A percentile compares a stretch with the other conserved stretches of the same genome.
These are phyloP conservation scores for Plumapathes pennacea DNA, from an alignment of 92 coral and sea anemone genomes.

Conservation along the genomic window DNA sequence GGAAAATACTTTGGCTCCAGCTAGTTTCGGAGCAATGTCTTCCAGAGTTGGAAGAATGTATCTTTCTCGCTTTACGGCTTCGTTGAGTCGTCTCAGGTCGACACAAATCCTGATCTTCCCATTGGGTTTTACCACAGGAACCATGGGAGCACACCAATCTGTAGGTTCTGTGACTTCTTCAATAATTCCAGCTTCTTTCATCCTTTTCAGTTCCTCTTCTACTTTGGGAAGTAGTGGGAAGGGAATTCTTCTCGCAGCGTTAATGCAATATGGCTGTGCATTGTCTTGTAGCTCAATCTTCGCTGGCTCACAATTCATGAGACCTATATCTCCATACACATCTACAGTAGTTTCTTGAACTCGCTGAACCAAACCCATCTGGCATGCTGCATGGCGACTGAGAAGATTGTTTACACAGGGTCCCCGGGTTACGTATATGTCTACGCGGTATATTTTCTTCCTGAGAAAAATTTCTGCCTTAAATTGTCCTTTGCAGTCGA, in stretches of 20 bases:
- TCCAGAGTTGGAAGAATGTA: conserved; percentile 49
- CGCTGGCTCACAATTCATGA: conserved; percentile 24
- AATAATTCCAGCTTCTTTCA: conserved; percentile 48
- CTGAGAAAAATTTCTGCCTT: conserved; percentile 2
- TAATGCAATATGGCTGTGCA: conserved; percentile 40
- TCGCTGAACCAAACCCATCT: conserved; percentile 22
- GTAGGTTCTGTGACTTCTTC: conserved; percentile 49
- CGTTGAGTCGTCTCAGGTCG: conserved; percentile 32
- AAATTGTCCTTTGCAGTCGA: conserved; percentile 13
- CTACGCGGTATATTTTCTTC: background rate
- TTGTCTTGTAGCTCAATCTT: conserved; percentile 33
- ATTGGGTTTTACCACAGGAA: conserved; percentile 28
- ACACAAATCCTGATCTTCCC: conserved; percentile 45
- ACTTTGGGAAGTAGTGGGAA: conserved; percentile 43
- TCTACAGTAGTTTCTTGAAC: background rate
- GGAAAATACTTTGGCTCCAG: conserved; percentile 36
- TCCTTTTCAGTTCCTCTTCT: conserved; percentile 29
- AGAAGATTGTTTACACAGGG: conserved; percentile 21
- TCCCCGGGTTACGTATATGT: conserved; percentile 11
- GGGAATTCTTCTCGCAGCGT: conserved; percentile 27
- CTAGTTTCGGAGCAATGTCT: conserved; percentile 22
- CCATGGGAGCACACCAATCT: conserved; percentile 66
- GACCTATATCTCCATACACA: conserved; percentile 22
- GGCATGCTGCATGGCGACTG: conserved; percentile 24
- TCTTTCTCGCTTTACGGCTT: conserved; percentile 49